phyloP scores from a whole-genome alignment of 2,113 vertebrate genomes.

The Sander vitreus region DNA sequence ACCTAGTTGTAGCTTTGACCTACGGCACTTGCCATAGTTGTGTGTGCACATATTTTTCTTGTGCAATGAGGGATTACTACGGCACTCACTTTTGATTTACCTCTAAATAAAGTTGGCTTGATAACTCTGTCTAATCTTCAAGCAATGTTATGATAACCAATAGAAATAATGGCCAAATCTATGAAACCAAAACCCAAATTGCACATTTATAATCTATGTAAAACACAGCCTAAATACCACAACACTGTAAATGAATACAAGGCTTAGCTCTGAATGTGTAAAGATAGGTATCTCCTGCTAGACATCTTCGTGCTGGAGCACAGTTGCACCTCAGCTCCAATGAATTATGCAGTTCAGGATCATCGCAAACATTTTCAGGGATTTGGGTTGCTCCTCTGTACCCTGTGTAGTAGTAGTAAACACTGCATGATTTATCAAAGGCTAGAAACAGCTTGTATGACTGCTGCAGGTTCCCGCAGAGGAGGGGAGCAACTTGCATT shows the following conservation, averaged over 20 bases:
- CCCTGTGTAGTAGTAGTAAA: conserved; percentile 72
- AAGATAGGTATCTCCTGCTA: conserved; percentile 22
- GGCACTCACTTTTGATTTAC: not conserved
- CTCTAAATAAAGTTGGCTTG: not conserved
- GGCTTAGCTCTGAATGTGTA: not conserved
- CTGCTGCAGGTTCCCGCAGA: conserved; percentile 56
- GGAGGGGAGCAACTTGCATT: conserved; percentile 34
- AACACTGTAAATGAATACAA: not conserved
- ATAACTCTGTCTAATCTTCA: no score
- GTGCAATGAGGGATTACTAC: not conserved
- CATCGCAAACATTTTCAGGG: conserved; percentile 55
- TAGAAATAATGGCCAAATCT: not conserved
- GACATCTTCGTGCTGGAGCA: conserved; percentile 32
- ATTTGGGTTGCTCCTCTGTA: conserved; percentile 42
- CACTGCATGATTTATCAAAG: conserved; percentile 79
- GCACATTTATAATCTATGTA: not conserved
- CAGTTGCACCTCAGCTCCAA: conserved; percentile 47
- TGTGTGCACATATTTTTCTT: not conserved
- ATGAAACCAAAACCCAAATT: not conserved
- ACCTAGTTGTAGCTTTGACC: not conserved
- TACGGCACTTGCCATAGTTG: not conserved
- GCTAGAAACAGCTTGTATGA: conserved; percentile 60
- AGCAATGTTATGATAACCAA: not conserved
- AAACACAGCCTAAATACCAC: not conserved
- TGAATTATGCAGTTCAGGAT: conserved; percentile 73